Base-by-base conservation (phyloP, 2,797 vertebrate species). In the Rhadinocentrus ornatus region DNA sequence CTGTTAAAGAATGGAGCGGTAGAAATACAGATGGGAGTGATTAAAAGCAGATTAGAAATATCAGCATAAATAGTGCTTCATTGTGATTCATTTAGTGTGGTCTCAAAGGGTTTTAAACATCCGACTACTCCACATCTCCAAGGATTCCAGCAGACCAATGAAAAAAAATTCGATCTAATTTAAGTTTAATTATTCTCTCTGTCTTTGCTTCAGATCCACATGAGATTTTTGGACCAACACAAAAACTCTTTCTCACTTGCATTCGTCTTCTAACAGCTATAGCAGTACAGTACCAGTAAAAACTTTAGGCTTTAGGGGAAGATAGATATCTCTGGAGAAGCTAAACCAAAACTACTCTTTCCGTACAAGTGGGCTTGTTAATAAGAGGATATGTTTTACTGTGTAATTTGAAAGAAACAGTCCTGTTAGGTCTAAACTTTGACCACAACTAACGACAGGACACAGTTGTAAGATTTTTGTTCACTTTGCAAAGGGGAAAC, bases 101-200 rank as follows among this genome's bases (percentile, higher is more conserved):
- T 80, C 77, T 80, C 69, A 66, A 77, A 87, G 78, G 73, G 54
- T 77, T 86, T 88, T 79, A 65, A 77, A 84, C 77, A 79, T 77
- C 74, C 46, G 55, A 31, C 52, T 58, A 3, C 50, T 73, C 20
- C 27, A 4, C 15, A 3, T 80, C 81, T 81, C 79, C 4, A 3
- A 83, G 71, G 78, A 85, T 52, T 31, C 18, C 55, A 2, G 1
- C 26, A 53, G 68, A 62, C 66, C 20, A 53, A 75, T 24, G 65
- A 59, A 68, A 75, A 62, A 68, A 9, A 22, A 44, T 75, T 55
- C 66, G 71, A 69, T 81, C 66, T 32, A 84, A 13, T 59, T 73
- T 65, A 62, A 44, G 62, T 73, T 81, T 84, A 73, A 90, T 90
- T 80, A 82, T 82, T 80, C 67, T 64, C 71, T 66, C 35, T 55